Evolutionary conservation across 2,888 invertebrate species (phyloP).

Genomic region (Chloromyia formosa): DNA sequence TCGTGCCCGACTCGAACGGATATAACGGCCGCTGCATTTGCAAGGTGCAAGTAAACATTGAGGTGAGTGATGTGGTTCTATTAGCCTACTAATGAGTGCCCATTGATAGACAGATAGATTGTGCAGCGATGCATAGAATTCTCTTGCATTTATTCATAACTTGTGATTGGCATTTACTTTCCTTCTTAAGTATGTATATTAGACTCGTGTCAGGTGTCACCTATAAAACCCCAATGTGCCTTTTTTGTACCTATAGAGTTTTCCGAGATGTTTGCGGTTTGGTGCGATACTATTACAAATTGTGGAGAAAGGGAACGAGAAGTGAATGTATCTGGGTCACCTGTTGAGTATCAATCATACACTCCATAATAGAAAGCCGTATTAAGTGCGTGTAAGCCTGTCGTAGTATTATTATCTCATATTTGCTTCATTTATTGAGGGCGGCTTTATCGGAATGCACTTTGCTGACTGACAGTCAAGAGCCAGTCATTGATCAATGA

Average conservation of each 20-base stretch:
- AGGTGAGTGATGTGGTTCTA: conserved; percentile 31
- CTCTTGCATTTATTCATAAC: conserved; percentile 11
- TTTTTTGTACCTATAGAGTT: background rate
- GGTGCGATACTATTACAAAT: background rate
- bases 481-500: background rate
- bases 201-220: background rate
- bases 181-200: background rate
- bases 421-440: background rate
- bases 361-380: background rate
- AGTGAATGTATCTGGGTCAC: conserved; percentile 11
- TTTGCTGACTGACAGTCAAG: conserved; percentile 22
- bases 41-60: background rate
- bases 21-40: background rate
- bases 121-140: background rate
- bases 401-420: conserved; percentile 17
- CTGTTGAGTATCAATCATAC: conserved; percentile 7
- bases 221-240: background rate
- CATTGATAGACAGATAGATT: background rate
- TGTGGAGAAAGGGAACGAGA: conserved; percentile 11
- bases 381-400: background rate
- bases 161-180: background rate
- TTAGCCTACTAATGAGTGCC: conserved; percentile 33
- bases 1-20: background rate
- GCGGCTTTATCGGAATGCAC: conserved; percentile 15
- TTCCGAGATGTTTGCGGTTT: conserved; percentile 16